These are phyloP conservation scores for Steatocranus sp. DNA, from an alignment of 2,797 vertebrate genomes.

Conservation along the genomic window DNA sequence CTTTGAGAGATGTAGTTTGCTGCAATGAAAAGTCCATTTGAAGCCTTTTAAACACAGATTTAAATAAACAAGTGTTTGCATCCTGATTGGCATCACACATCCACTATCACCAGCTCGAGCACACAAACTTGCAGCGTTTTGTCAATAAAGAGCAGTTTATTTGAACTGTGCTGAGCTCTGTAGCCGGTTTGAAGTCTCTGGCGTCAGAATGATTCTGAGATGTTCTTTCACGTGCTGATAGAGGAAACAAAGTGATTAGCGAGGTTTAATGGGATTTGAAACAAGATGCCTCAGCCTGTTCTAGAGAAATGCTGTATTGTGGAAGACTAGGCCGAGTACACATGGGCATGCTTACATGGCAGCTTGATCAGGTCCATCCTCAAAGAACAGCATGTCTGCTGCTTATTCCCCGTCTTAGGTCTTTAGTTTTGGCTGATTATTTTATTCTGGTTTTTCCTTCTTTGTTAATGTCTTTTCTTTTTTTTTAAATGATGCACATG, in stretches of 20 bases:
- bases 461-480: neutral
- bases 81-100: neutral
- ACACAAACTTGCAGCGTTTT: neutral
- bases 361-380: neutral
- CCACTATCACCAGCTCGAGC: neutral
- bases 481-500: accelerated
- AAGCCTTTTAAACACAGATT: neutral
- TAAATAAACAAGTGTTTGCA: neutral
- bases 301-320: neutral
- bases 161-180: neutral
- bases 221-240: constrained; percentile 2
- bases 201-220: neutral
- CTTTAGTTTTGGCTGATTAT: neutral
- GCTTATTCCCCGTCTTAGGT: neutral
- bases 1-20: neutral
- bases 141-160: neutral
- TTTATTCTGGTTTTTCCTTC: neutral
- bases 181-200: neutral
- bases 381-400: neutral
- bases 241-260: constrained; percentile 19
- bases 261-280: constrained; percentile 36
- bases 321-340: neutral
- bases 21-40: neutral
- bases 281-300: constrained; percentile 18
- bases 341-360: neutral